phyloP scores from a whole-genome alignment of 2,888 invertebrate genomes.

The Augiades crinisus region DNA sequence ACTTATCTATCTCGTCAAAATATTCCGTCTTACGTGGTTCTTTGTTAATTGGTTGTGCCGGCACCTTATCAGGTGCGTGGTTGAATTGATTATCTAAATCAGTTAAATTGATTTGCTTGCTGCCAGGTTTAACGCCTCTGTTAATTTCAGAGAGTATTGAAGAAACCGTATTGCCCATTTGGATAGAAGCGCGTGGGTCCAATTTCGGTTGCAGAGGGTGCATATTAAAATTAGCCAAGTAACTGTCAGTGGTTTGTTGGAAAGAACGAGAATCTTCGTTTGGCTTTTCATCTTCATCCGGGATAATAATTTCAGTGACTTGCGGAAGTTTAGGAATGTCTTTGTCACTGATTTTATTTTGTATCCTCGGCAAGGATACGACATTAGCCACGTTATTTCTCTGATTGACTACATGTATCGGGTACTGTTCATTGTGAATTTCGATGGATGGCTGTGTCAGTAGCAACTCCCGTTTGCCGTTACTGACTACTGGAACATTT shows the following conservation, averaged over 20 bases:
- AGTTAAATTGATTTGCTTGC: constrained; percentile 69
- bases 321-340: constrained; percentile 89
- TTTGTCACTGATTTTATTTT: constrained; percentile 73
- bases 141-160: constrained; percentile 82
- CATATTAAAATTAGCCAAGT: constrained; percentile 64
- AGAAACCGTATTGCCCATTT: constrained; percentile 83
- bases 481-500: constrained; percentile 83
- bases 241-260: constrained; percentile 60
- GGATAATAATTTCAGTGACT: constrained; percentile 87
- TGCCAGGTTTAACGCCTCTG: constrained; percentile 68
- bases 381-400: constrained; percentile 73
- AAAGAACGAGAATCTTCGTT: constrained; percentile 62
- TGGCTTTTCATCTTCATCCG: constrained; percentile 82
- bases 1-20: constrained; percentile 80
- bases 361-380: constrained; percentile 67
- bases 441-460: constrained; percentile 78
- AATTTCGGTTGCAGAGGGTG: constrained; percentile 71
- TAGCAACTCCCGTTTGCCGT: constrained; percentile 77
- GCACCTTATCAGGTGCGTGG: constrained; percentile 52
- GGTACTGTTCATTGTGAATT: constrained; percentile 76
- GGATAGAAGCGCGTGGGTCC: constrained; percentile 78
- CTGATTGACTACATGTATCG: constrained; percentile 59
- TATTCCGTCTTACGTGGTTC: constrained; percentile 70
- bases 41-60: constrained; percentile 43
- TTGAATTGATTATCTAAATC: constrained; percentile 73